phyloP scores from a whole-genome alignment of 1,140 invertebrate genomes.

The Amyelois transitella region DNA sequence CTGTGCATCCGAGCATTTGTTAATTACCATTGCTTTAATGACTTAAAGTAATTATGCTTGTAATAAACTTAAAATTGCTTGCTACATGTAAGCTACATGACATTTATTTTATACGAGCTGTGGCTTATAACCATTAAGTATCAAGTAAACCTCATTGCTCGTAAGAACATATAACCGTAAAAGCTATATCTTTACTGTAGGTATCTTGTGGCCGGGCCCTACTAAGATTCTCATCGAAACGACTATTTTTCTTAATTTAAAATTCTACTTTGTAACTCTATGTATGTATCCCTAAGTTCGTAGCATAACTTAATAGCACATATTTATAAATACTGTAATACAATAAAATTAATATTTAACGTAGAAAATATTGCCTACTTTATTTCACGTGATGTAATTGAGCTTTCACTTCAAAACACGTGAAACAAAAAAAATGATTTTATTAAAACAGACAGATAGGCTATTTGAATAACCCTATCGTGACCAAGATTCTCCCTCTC shows the following conservation, averaged over 20 bases:
- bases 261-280: too few species aligned
- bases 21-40: background rate
- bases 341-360: too few species aligned
- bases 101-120: too few species aligned
- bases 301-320: too few species aligned
- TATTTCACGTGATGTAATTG: background rate
- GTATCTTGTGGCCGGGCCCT: background rate
- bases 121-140: background rate
- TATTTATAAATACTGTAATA: too few species aligned
- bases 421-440: background rate
- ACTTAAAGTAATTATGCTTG: background rate
- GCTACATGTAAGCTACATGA: background rate
- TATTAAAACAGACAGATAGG: too few species aligned
- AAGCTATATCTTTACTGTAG: background rate
- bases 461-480: too few species aligned
- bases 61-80: background rate
- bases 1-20: too few species aligned
- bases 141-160: background rate
- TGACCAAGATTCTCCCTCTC: background rate
- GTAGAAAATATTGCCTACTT: too few species aligned
- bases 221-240: background rate
- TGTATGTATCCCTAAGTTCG: too few species aligned
- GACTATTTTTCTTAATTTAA: too few species aligned
- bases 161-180: background rate
- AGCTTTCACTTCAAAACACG: background rate